These are phyloP conservation scores for Pygathrix nemaeus DNA, from an alignment of 2,113 vertebrate species.

Conservation along the genomic window DNA sequence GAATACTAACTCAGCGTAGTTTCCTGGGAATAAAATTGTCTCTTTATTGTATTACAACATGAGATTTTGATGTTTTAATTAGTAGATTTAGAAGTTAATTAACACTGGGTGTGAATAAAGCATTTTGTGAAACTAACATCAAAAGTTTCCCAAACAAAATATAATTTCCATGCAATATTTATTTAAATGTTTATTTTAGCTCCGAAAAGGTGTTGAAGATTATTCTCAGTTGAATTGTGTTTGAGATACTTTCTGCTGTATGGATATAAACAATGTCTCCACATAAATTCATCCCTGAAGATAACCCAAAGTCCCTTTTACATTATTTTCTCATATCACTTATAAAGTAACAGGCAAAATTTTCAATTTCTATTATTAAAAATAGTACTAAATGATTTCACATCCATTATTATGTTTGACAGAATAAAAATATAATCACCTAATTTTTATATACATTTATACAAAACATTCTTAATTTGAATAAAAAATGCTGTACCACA, in stretches of 20 bases:
- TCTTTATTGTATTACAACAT: background rate
- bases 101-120: background rate
- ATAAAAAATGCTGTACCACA: background rate
- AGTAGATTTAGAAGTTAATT: background rate
- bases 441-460: background rate
- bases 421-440: background rate
- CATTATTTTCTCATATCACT: background rate
- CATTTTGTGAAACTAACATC: conserved; percentile 25
- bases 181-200: conserved; percentile 25
- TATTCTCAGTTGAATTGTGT: background rate
- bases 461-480: background rate
- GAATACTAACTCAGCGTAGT: background rate
- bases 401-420: background rate
- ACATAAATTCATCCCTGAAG: background rate
- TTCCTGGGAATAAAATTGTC: background rate
- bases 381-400: conserved; percentile 19
- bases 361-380: background rate
- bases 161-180: background rate
- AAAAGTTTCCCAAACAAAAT: background rate
- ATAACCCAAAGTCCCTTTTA: background rate
- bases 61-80: background rate
- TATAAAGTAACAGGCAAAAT: background rate
- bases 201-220: background rate
- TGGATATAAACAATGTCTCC: background rate
- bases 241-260: background rate